Conservation (phyloP, 2,888 invertebrate species). For the Aspidiotus destructor region DNA sequence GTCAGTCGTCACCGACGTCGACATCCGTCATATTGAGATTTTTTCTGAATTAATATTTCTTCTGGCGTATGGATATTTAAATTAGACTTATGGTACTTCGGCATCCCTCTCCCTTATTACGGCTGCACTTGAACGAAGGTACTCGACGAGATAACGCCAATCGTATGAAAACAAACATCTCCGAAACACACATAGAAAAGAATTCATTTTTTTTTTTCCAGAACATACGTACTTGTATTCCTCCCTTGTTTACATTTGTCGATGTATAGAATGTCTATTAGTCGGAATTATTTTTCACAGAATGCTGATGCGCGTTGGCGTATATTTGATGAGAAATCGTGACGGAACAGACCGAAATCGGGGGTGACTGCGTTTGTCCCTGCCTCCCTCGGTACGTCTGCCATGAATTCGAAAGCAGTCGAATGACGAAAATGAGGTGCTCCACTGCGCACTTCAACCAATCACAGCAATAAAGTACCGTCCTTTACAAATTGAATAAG, state of each 20-base stretch:
- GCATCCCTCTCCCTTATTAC: too few species aligned
- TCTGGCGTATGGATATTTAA: too few species aligned
- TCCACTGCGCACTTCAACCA: slow-evolving; percentile 8
- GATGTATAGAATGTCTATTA: background rate
- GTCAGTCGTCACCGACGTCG: too few species aligned
- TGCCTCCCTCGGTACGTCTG: background rate
- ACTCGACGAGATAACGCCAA: slow-evolving; percentile 4
- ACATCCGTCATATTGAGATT: too few species aligned
- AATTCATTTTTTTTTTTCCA: background rate
- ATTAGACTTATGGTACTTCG: too few species aligned
- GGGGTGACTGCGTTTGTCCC: too few species aligned
- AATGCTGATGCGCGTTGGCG: too few species aligned
- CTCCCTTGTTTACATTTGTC: background rate
- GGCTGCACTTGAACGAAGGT: background rate
- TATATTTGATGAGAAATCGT: too few species aligned
- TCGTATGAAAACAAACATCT: slow-evolving; percentile 1
- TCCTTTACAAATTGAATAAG: slow-evolving; percentile 19
- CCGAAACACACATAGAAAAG: background rate
- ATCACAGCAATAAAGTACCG: background rate
- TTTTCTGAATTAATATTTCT: too few species aligned
- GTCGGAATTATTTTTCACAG: background rate
- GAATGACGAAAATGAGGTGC: background rate
- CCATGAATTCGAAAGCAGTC: background rate
- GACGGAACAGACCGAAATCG: too few species aligned
- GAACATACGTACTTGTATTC: background rate